These are phyloP conservation scores for Cyanoramphus novaezelandiae DNA, from an alignment of 2,113 vertebrate genomes.

Conservation along the genomic window DNA sequence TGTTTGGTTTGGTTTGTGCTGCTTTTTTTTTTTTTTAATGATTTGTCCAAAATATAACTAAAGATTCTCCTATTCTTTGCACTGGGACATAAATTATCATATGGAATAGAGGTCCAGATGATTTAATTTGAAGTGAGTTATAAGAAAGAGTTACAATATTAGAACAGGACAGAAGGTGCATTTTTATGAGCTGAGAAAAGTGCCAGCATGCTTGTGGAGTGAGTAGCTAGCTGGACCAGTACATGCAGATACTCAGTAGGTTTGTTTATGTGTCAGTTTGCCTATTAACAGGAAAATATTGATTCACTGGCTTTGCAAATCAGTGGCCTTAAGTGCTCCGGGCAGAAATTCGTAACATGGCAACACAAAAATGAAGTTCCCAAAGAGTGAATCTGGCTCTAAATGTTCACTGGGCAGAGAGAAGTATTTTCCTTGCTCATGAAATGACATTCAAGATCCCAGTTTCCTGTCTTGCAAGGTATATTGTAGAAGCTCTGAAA, in stretches of 20 bases:
- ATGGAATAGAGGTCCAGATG: not conserved
- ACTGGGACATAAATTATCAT: not conserved
- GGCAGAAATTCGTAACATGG: conserved; percentile 28
- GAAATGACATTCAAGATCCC: conserved; percentile 9
- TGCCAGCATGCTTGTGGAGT: not conserved
- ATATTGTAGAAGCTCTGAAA: conserved; percentile 39
- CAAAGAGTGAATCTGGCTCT: conserved; percentile 8
- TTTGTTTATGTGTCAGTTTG: conserved; percentile 47
- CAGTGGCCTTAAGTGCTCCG: conserved; percentile 40
- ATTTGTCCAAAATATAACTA: not conserved
- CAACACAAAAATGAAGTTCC: conserved; percentile 38
- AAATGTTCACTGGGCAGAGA: not conserved
- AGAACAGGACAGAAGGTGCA: not conserved
- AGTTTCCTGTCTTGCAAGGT: conserved; percentile 42
- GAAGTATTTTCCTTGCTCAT: conserved; percentile 35
- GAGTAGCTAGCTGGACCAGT: not conserved
- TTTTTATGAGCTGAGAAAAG: conserved; percentile 7
- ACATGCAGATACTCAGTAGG: not conserved
- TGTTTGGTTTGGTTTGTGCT: not conserved
- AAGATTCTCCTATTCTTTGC: not conserved
- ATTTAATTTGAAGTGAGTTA: not conserved
- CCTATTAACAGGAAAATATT: conserved; percentile 54
- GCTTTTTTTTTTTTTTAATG: not conserved
- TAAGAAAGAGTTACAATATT: not conserved
- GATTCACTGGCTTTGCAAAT: conserved; percentile 53